Conservation (phyloP, 1,140 invertebrate species). For the Drosophila neocordata region DNA sequence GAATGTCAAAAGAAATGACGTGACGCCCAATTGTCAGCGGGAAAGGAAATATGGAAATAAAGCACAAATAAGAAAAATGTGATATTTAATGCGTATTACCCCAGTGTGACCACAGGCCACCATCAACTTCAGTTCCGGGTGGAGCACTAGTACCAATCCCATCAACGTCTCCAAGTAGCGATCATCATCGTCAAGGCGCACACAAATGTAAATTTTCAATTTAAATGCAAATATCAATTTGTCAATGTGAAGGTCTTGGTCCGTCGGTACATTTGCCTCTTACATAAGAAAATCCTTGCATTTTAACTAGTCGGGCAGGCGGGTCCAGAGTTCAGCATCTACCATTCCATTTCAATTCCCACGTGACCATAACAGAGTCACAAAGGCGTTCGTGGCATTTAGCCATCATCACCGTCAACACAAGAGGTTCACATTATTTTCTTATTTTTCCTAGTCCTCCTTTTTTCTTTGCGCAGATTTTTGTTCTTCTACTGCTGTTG, state of each 20-base stretch:
- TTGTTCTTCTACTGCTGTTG: slow-evolving; percentile 21
- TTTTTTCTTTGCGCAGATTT: slow-evolving; percentile 58
- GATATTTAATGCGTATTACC: slow-evolving; percentile 83
- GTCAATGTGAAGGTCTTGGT: slow-evolving; percentile 63
- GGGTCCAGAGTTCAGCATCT: slow-evolving; percentile 54
- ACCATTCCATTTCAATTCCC: slow-evolving; percentile 56
- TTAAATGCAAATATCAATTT: slow-evolving; percentile 83
- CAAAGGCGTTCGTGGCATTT: slow-evolving; percentile 69
- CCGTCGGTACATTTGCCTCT: slow-evolving; percentile 19
- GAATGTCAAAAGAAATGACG: slow-evolving; percentile 73
- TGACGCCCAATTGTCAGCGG: slow-evolving; percentile 60
- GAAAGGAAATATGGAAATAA: slow-evolving; percentile 57
- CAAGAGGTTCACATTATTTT: slow-evolving; percentile 15
- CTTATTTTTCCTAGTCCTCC: neutral
- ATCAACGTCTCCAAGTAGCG: slow-evolving; percentile 36
- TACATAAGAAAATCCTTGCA: slow-evolving; percentile 66
- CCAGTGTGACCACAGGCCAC: slow-evolving; percentile 77
- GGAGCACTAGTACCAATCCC: slow-evolving; percentile 8
- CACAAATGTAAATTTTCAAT: slow-evolving; percentile 83
- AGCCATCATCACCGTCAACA: slow-evolving; percentile 74
- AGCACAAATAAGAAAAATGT: slow-evolving; percentile 79
- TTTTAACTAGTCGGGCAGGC: slow-evolving; percentile 77
- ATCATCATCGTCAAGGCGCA: slow-evolving; percentile 57
- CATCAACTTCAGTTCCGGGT: neutral
- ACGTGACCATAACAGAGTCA: slow-evolving; percentile 55